A percentile compares a stretch with the other conserved stretches of the same genome.
Evolutionary conservation across 2,888 invertebrate species (phyloP).

Genomic region (Nymphalis polychloros): DNA sequence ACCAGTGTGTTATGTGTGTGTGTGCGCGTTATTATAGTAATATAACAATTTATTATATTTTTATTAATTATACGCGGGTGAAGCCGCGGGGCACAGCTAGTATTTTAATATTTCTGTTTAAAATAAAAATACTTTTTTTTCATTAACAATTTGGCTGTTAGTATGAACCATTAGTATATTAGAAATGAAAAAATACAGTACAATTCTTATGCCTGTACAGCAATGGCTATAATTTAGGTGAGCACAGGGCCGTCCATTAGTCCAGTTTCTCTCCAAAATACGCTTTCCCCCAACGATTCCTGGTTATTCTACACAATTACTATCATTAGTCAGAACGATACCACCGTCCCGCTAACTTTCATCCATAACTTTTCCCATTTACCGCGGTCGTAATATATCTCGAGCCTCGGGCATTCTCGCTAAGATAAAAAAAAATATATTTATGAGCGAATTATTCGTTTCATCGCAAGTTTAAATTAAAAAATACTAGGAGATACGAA

Average conservation of each 20-base stretch:
- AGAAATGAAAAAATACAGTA: not conserved
- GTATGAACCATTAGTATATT: too few relatives aligned
- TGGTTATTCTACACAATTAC: constrained; percentile 17
- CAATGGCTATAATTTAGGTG: not conserved
- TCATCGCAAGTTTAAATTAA: constrained; percentile 28
- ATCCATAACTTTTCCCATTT: constrained; percentile 22
- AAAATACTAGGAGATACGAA: constrained; percentile 10
- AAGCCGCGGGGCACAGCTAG: too few relatives aligned
- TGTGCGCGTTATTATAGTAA: too few relatives aligned
- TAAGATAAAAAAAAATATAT: constrained; percentile 6
- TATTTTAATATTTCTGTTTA: too few relatives aligned
- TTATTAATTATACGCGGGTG: too few relatives aligned
- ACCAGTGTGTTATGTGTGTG: too few relatives aligned
- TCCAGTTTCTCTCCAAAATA: not conserved
- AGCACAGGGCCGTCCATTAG: not conserved
- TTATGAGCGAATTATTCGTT: constrained; percentile 17
- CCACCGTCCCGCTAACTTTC: constrained; percentile 10
- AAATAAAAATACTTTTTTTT: too few relatives aligned
- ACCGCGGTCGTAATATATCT: constrained; percentile 9
- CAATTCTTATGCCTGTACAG: not conserved
- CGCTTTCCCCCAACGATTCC: not conserved
- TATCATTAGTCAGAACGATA: constrained; percentile 16
- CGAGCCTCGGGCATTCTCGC: not conserved
- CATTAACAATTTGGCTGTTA: too few relatives aligned
- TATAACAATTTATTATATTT: too few relatives aligned